These are phyloP conservation scores for Corythornis leucogaster DNA, from an alignment of 2,797 vertebrate genomes.

Conservation along the genomic window DNA sequence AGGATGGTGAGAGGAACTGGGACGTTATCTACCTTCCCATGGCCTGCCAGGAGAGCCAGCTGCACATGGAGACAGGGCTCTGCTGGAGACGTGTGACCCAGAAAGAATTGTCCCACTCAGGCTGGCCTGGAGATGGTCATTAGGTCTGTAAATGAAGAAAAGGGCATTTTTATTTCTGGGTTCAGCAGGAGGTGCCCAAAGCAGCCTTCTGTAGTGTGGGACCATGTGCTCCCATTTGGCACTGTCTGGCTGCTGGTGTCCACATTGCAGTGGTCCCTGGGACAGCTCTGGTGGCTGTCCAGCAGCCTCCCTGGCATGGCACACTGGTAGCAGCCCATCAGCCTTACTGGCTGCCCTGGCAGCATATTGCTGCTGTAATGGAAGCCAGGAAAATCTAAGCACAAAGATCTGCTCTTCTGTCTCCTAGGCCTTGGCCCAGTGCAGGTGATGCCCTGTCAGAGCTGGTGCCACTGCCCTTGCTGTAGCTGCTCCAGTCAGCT, in stretches of 20 bases:
- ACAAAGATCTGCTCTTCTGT: neutral
- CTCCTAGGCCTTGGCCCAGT: neutral
- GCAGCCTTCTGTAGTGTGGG: neutral
- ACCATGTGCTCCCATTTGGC: neutral
- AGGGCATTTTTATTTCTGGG: neutral
- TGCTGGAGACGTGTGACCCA: neutral
- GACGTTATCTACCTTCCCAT: neutral
- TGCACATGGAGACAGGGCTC: fast-evolving
- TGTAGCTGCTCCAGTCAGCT: neutral
- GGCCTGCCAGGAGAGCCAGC: neutral
- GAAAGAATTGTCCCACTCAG: neutral
- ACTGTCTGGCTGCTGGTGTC: neutral
- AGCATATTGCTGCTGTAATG: neutral
- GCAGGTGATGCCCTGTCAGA: neutral
- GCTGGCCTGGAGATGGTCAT: neutral
- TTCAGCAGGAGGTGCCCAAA: neutral
- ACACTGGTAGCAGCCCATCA: neutral
- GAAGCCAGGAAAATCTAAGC: neutral
- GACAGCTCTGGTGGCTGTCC: neutral
- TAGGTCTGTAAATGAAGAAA: neutral
- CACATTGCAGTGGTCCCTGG: neutral
- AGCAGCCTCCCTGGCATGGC: fast-evolving
- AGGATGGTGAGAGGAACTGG: neutral
- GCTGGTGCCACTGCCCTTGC: neutral
- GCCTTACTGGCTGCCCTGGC: neutral